These are phyloP conservation scores for Drosophila peninsularis DNA, from an alignment of 2,888 invertebrate species.

Conservation along the genomic window DNA sequence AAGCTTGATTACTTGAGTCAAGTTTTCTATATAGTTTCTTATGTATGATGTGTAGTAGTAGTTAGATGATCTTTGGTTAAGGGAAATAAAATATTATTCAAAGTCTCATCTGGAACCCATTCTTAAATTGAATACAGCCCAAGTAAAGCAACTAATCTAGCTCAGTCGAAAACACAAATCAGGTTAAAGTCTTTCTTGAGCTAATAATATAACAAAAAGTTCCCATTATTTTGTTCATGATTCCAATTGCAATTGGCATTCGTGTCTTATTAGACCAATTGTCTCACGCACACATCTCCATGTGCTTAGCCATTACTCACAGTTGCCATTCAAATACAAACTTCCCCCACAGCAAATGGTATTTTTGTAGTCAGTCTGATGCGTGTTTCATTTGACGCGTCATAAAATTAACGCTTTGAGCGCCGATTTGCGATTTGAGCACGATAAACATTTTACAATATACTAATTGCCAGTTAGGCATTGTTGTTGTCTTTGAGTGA, in stretches of 20 bases:
- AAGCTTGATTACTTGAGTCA: background rate
- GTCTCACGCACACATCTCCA: slow-evolving; percentile 3
- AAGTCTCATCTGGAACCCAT: too few relatives aligned
- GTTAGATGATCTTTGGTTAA: too few relatives aligned
- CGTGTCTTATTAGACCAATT: background rate
- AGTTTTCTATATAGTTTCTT: background rate
- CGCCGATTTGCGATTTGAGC: slow-evolving; percentile 44
- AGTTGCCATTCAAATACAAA: background rate
- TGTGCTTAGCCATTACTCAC: slow-evolving; percentile 2
- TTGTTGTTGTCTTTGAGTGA: slow-evolving; percentile 48
- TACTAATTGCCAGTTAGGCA: slow-evolving; percentile 31
- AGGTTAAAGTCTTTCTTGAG: too few relatives aligned
- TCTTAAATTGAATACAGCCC: too few relatives aligned
- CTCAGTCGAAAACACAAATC: too few relatives aligned
- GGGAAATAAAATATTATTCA: too few relatives aligned
- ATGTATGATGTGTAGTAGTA: too few relatives aligned
- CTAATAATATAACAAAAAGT: too few relatives aligned
- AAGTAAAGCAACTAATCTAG: too few relatives aligned
- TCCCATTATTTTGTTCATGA: too few relatives aligned
- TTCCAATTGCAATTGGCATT: background rate
- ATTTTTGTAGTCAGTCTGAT: slow-evolving; percentile 47
- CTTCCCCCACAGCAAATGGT: slow-evolving; percentile 31
- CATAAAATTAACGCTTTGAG: slow-evolving; percentile 44
- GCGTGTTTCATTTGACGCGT: slow-evolving; percentile 51
- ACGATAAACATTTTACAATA: slow-evolving; percentile 58